Evolutionary conservation across 2,888 invertebrate genomes (phyloP).

Genomic region (Abscondita cerata): DNA sequence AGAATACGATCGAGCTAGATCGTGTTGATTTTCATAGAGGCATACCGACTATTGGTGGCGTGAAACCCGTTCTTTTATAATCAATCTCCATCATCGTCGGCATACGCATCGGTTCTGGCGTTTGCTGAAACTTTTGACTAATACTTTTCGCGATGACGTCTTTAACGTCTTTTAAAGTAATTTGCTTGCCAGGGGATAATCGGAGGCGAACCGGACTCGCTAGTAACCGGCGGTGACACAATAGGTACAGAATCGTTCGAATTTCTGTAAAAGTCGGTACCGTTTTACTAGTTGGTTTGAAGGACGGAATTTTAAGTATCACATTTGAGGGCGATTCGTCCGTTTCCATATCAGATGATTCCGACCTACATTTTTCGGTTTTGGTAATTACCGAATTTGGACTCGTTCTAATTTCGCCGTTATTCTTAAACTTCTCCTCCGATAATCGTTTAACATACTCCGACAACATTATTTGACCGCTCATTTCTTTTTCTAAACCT

Average conservation of each 20-base stretch:
- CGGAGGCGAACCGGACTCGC: conserved; percentile 65
- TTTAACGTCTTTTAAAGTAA: conserved; percentile 85
- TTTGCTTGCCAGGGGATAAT: conserved; percentile 62
- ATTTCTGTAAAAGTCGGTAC: conserved; percentile 58
- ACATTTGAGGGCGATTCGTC: conserved; percentile 71
- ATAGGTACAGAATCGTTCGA: conserved; percentile 48
- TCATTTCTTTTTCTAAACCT: conserved; percentile 54
- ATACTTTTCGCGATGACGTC: conserved; percentile 94
- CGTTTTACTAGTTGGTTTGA: conserved; percentile 69
- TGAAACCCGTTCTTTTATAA: conserved; percentile 63
- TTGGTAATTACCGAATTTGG: conserved; percentile 57
- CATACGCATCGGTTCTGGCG: conserved; percentile 61
- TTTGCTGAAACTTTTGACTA: conserved; percentile 80
- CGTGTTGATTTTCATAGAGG: conserved; percentile 63
- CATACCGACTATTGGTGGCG: conserved; percentile 69
- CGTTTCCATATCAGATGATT: conserved; percentile 58
- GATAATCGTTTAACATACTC: conserved; percentile 65
- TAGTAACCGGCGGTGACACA: conserved; percentile 61
- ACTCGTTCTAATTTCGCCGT: conserved; percentile 56
- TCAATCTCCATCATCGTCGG: conserved; percentile 61
- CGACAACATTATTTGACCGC: conserved; percentile 58
- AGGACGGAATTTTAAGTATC: conserved; percentile 94
- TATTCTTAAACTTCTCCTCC: conserved; percentile 53
- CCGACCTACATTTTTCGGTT: conserved; percentile 52
- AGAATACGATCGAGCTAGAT: conserved; percentile 39